phyloP scores from a whole-genome alignment of 2,797 vertebrate genomes.

The Acridotheres tristis region DNA sequence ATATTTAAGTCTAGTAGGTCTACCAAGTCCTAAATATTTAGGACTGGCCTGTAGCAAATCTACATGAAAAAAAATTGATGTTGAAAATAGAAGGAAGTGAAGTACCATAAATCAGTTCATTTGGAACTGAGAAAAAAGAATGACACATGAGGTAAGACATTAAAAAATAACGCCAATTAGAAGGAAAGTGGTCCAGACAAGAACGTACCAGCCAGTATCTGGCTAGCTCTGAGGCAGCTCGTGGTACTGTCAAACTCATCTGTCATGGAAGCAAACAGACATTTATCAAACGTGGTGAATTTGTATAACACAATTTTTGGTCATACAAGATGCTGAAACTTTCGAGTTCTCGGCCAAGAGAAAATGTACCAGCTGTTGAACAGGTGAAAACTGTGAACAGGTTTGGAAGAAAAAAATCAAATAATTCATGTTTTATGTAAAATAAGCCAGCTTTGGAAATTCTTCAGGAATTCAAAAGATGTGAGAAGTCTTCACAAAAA shows the following conservation, averaged over 20 bases:
- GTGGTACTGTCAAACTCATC: not conserved
- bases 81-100: not conserved
- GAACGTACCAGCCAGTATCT: not conserved
- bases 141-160: not conserved
- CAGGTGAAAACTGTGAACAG: not conserved
- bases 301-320: not conserved
- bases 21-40: not conserved
- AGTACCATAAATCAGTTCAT: not conserved
- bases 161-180: not conserved
- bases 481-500: not conserved
- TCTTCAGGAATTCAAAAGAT: not conserved
- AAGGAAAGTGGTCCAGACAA: not conserved
- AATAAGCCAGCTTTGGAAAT: not conserved
- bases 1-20: not conserved
- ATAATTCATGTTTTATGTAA: not conserved
- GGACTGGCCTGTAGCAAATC: not conserved
- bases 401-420: not conserved
- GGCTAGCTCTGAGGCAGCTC: not conserved
- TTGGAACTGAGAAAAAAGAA: not conserved
- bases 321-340: not conserved
- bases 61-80: not conserved
- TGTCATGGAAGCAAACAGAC: not conserved
- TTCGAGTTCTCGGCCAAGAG: not conserved
- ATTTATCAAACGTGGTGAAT: not conserved
- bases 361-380: not conserved